Percentiles rank a stretch among this genome's conserved stretches.
Conservation (phyloP, 35 echinoderm and acorn worm species). For the Hemicentrotus pulcherrimus region DNA sequence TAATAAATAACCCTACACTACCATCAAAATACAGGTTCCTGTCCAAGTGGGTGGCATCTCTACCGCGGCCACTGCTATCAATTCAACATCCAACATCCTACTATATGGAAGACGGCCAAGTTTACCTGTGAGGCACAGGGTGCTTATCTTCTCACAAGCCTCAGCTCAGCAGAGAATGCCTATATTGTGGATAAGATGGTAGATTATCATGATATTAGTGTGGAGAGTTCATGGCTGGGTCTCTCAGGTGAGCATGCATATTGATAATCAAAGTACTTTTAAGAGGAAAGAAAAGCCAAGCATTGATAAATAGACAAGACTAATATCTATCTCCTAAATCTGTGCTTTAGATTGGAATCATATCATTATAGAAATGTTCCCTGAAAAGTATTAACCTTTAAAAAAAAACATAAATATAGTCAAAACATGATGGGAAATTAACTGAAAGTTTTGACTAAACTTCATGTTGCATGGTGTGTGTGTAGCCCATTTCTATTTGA, state of each 20-base stretch:
- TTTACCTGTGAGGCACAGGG: constrained; percentile 79
- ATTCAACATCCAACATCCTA: constrained; percentile 64
- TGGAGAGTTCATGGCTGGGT: constrained; percentile 44
- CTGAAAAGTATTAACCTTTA: no score
- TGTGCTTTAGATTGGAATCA: no score
- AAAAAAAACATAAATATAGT: no score
- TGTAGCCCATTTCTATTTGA: no score
- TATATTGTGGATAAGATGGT: constrained; percentile 35
- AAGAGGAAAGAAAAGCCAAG: no score
- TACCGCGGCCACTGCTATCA: constrained; percentile 80
- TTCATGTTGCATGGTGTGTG: no score
- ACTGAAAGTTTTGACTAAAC: no score
- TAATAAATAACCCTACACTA: not conserved
- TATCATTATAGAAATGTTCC: no score
- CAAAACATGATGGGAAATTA: no score
- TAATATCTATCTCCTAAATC: no score
- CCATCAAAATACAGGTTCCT: constrained; percentile 61
- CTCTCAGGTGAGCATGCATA: constrained; percentile 32
- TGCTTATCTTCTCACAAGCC: constrained; percentile 21
- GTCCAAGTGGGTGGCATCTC: constrained; percentile 69
- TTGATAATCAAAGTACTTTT: no score
- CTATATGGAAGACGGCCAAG: constrained; percentile 75
- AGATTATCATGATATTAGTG: not conserved
- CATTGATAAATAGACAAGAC: no score
- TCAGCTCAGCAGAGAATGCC: constrained; percentile 50